These are phyloP conservation scores for Ethmia dodecea DNA, from an alignment of 2,888 invertebrate genomes.

Conservation along the genomic window DNA sequence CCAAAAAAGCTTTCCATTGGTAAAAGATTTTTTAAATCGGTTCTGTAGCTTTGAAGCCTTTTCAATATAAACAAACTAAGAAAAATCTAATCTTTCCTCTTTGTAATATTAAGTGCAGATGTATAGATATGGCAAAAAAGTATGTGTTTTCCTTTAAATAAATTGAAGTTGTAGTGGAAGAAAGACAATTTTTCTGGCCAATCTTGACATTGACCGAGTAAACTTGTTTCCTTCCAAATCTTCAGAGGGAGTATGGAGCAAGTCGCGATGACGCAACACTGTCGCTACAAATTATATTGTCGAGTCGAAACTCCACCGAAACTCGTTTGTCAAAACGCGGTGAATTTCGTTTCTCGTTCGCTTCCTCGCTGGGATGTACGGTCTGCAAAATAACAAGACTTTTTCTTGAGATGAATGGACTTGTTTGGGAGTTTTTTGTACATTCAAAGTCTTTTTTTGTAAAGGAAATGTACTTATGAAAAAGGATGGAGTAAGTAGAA, in stretches of 20 bases:
- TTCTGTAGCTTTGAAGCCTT: not conserved
- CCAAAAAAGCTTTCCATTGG: not conserved
- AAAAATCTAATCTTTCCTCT: not conserved
- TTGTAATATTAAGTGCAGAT: no score
- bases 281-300: constrained; percentile 3
- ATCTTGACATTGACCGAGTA: no score
- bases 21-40: not conserved
- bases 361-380: constrained; percentile 11
- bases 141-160: no score
- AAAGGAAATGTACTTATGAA: no score
- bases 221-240: no score
- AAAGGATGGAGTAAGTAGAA: no score
- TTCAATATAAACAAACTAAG: not conserved
- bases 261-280: constrained; percentile 1
- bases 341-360: constrained; percentile 23
- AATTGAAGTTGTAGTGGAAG: no score
- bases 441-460: no score
- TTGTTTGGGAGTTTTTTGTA: not conserved
- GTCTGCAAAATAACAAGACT: constrained; percentile 12
- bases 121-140: no score
- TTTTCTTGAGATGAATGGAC: not conserved
- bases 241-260: no score
- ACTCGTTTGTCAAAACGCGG: constrained; percentile 32
- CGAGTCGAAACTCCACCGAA: constrained; percentile 8
- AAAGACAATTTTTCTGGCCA: no score